These are phyloP conservation scores for Gadopsis marmoratus DNA, from an alignment of 2,797 vertebrate species.

Conservation along the genomic window DNA sequence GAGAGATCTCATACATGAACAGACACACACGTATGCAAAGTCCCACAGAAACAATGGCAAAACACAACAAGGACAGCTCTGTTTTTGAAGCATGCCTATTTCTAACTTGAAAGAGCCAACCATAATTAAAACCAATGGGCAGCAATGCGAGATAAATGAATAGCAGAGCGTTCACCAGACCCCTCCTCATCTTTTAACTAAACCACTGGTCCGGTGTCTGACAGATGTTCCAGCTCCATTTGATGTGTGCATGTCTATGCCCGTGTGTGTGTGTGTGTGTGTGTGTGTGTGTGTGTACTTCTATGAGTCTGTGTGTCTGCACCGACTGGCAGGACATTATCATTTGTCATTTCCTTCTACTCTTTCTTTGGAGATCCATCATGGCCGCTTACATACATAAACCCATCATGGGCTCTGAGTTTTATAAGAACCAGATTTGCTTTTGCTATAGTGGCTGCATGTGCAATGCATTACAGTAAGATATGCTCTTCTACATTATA, in stretches of 20 bases:
- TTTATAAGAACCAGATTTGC: conserved; percentile 26
- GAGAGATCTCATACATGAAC: conserved; percentile 14
- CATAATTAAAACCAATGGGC: conserved; percentile 98
- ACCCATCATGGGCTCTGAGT: conserved; percentile 18
- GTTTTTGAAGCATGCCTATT: conserved; percentile 91
- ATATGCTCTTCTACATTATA: not conserved
- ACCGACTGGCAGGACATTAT: conserved; percentile 73
- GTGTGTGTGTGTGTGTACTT: not conserved
- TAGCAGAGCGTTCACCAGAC: conserved; percentile 84
- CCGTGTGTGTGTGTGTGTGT: conserved; percentile 72
- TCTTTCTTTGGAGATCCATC: conserved; percentile 32
- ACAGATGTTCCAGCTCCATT: conserved; percentile 94
- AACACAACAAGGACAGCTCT: conserved; percentile 90
- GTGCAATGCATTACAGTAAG: conserved; percentile 9
- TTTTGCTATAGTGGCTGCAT: conserved; percentile 9
- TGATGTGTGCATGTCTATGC: conserved; percentile 58
- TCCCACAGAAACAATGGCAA: conserved; percentile 78
- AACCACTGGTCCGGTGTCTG: conserved; percentile 93
- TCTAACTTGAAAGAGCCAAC: conserved; percentile 90
- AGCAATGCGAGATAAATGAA: conserved; percentile 94
- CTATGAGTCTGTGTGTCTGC: conserved; percentile 69
- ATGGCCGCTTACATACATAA: conserved; percentile 32
- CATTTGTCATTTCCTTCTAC: conserved; percentile 73
- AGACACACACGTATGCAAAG: conserved; percentile 33
- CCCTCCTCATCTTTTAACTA: conserved; percentile 80